Evolutionary conservation across 2,888 invertebrate species (phyloP).

Genomic region (Catocala nupta): DNA sequence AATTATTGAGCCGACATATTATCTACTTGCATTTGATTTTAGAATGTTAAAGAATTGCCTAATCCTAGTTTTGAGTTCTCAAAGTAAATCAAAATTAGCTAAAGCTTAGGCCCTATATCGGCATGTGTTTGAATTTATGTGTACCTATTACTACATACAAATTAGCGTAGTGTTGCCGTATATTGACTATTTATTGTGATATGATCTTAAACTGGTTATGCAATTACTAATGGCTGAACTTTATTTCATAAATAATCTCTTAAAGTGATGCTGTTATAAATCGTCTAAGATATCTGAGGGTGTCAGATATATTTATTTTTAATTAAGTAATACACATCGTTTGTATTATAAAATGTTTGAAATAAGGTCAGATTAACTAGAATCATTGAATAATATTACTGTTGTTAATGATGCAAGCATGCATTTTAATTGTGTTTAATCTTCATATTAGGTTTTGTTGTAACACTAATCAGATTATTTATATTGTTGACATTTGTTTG

Average conservation of each 20-base stretch:
- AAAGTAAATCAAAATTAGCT: constrained; percentile 23
- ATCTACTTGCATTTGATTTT: constrained; percentile 14
- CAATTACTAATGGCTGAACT: constrained; percentile 35
- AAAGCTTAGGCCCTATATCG: constrained; percentile 24
- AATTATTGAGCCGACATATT: constrained; percentile 56
- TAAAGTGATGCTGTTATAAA: constrained; percentile 5
- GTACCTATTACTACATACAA: constrained; percentile 29
- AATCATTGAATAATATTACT: constrained; percentile 16
- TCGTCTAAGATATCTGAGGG: constrained; percentile 14
- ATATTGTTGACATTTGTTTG: constrained; percentile 55
- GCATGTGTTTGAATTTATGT: constrained; percentile 15
- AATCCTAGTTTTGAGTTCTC: constrained; percentile 32
- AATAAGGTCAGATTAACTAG: not conserved
- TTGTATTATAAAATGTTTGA: constrained; percentile 24
- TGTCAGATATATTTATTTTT: constrained; percentile 17
- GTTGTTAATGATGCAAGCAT: constrained; percentile 27
- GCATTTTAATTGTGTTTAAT: constrained; percentile 38
- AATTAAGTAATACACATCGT: constrained; percentile 22
- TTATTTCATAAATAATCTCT: constrained; percentile 13
- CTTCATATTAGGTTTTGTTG: constrained; percentile 37
- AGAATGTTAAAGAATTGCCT: constrained; percentile 25
- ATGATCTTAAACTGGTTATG: constrained; percentile 39
- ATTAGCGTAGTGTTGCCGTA: constrained; percentile 27
- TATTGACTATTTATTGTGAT: constrained; percentile 50
- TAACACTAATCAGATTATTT: constrained; percentile 38